Base-by-base conservation (phyloP, 2,797 vertebrate species). In the Otolemur crassicaudatus region DNA sequence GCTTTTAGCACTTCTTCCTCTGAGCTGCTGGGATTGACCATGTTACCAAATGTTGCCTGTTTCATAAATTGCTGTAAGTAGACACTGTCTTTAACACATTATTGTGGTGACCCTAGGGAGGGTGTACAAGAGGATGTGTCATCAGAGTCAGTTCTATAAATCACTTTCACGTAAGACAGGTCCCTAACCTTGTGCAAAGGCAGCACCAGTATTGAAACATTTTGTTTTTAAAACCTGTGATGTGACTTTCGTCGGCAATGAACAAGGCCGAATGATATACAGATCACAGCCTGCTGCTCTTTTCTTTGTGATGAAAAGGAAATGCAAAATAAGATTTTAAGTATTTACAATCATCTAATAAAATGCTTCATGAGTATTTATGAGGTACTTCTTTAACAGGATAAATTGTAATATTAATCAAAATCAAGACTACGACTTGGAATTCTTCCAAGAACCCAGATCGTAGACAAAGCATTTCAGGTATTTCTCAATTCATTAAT, bases 311-410 rank as follows among this genome's bases (percentile, higher is more conserved):
- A 97, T 98, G 93, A 97, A 98, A 98, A 97, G 93, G 95, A 96
- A 97, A 53, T 98, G 97, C 97, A 97, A 98, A 98, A 98, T 98
- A 98, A 98, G 98, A 98, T 97, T 98, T 98, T 98, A 98, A 98
- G 98, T 98, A 98, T 99, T 99, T 98, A 98, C 98, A 98, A 91
- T 98, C 97, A 98, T 90, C 98, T 98, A 98, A 98, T 98, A 98
- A 98, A 99, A 98, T 1, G 7, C 97, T 98, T 98, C 98, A 98
- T 98, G 98, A 97, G 98, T 98, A 99, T 99, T 98, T 98, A 98
- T 98, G 98, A 99, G 98, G 83, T 94, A 97, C 97, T 98, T 97
- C 98, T 98, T 98, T 98, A 98, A 98, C 96, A 97, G 86, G 75
- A 95, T 98, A 98, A 98, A 98, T 98, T 98, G 97, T 98, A 98